phyloP scores from a whole-genome alignment of 2,113 vertebrate genomes.

The Myotis yumanensis region DNA sequence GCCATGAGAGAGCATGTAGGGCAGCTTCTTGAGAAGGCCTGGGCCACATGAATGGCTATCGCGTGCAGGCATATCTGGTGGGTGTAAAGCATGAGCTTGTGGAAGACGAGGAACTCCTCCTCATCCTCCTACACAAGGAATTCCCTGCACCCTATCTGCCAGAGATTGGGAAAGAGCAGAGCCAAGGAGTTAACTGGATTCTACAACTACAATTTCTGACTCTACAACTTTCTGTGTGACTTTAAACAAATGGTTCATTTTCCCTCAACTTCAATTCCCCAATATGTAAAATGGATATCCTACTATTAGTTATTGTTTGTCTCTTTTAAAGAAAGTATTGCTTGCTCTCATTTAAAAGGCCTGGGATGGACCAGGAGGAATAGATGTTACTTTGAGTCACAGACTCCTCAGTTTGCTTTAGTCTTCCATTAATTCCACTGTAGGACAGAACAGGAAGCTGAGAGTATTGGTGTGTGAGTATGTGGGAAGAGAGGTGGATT shows the following conservation, averaged over 20 bases:
- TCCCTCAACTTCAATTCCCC: neutral
- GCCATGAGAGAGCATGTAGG: neutral
- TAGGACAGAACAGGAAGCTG: neutral
- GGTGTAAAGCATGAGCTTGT: no score
- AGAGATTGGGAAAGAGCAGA: neutral
- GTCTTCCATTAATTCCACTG: neutral
- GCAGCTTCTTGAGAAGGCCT: neutral
- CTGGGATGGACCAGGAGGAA: neutral
- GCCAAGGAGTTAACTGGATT: neutral
- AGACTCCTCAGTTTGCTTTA: neutral
- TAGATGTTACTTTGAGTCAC: neutral
- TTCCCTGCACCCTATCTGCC: neutral
- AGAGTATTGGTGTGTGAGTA: neutral
- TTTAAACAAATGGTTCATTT: neutral
- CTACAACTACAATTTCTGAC: neutral
- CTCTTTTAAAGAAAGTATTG: neutral
- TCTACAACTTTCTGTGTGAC: neutral
- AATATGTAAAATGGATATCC: neutral
- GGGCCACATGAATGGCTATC: neutral
- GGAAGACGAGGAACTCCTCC: neutral
- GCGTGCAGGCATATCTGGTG: neutral
- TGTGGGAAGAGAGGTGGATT: neutral
- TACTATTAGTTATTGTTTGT: neutral
- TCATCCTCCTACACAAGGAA: neutral
- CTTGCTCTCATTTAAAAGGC: neutral